Evolutionary conservation across 2,797 vertebrate genomes (phyloP).

Genomic region (Chloroceryle amazona): DNA sequence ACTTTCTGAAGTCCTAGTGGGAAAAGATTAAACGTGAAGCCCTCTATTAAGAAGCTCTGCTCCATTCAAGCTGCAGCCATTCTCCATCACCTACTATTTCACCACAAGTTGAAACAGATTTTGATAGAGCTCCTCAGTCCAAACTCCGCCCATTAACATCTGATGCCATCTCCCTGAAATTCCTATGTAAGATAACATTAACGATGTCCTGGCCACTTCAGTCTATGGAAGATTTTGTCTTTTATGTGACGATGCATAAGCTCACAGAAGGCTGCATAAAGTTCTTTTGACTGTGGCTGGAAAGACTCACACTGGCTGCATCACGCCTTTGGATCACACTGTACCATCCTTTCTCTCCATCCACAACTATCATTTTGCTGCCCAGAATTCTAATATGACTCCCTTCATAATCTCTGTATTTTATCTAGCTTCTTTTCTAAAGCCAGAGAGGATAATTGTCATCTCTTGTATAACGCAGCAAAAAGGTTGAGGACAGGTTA

Average conservation of each 20-base stretch:
- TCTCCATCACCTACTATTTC: background rate
- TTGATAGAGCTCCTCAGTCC: background rate
- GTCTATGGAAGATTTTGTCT: background rate
- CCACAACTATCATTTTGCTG: background rate
- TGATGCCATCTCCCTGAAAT: background rate
- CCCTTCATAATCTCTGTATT: constrained; percentile 34
- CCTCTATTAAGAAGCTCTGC: background rate
- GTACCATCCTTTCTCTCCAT: constrained; percentile 6
- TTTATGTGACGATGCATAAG: background rate
- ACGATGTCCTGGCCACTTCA: background rate
- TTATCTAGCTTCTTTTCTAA: constrained; percentile 31
- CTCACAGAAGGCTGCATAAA: background rate
- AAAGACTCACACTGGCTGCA: background rate
- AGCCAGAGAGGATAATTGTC: background rate
- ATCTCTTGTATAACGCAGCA: background rate
- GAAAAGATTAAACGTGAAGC: constrained; percentile 59
- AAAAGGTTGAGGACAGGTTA: background rate
- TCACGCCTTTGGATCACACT: background rate
- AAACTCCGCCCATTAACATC: background rate
- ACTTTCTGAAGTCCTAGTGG: constrained; percentile 40
- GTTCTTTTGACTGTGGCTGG: background rate
- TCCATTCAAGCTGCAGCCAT: background rate
- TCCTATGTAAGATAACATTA: background rate
- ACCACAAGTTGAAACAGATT: background rate
- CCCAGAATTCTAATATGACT: constrained; percentile 39